A percentile compares a stretch with the other conserved stretches of the same genome.
phyloP scores from a whole-genome alignment of 2,888 invertebrate species.

The Drosophila ustulata region DNA sequence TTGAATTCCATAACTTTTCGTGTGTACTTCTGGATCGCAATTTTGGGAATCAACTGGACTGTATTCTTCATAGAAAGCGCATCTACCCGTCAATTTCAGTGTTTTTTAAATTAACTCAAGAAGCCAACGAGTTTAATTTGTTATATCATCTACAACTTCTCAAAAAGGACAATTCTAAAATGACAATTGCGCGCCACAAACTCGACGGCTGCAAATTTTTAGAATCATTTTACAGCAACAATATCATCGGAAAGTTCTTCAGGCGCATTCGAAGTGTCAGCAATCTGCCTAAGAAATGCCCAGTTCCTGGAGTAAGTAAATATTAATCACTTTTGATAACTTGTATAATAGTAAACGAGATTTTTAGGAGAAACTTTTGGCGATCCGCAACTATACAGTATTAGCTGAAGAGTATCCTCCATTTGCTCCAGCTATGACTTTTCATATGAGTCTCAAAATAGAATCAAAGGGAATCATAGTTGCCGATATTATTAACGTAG shows the following conservation, averaged over 20 bases:
- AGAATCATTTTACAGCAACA: slow-evolving; percentile 3
- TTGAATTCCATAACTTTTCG: background rate
- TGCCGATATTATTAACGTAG: no score
- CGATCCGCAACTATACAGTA: background rate
- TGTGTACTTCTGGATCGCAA: background rate
- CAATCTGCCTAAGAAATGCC: slow-evolving; percentile 61
- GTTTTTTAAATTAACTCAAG: background rate
- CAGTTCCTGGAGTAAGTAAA: slow-evolving; percentile 28
- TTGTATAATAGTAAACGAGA: no score
- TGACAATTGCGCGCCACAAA: slow-evolving; percentile 2
- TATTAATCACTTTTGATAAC: background rate
- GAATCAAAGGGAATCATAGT: no score
- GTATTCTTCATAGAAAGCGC: background rate
- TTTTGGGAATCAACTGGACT: background rate
- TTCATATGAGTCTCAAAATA: no score
- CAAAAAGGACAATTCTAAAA: background rate
- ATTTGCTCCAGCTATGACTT: no score
- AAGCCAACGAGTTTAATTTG: background rate
- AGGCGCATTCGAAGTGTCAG: slow-evolving; percentile 31
- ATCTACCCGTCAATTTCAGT: background rate
- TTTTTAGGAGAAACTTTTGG: background rate
- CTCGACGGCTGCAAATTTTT: slow-evolving; percentile 63
- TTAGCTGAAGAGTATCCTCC: no score
- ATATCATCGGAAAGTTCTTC: slow-evolving; percentile 3
- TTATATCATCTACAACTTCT: background rate